Conservation (phyloP, 1,140 invertebrate genomes). For the Xylocopa sonorina region DNA sequence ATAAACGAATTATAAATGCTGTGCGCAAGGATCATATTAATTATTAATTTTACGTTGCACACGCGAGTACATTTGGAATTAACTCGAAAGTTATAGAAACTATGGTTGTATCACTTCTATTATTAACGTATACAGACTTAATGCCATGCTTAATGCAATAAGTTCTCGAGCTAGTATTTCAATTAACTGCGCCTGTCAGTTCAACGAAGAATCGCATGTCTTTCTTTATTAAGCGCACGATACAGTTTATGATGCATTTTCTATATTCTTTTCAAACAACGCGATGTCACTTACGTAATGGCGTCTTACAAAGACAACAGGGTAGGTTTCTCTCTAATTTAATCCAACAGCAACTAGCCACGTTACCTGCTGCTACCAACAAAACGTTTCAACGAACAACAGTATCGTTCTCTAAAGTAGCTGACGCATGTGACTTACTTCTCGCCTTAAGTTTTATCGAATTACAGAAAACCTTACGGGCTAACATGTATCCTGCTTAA, state of each 20-base stretch:
- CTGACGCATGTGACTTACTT: conserved; percentile 45
- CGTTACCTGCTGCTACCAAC: conserved; percentile 7
- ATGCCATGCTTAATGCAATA: not conserved
- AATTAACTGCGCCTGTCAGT: not conserved
- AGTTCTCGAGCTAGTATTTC: not conserved
- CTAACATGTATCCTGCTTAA: not conserved
- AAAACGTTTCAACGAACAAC: conserved; percentile 20
- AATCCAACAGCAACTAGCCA: conserved; percentile 35
- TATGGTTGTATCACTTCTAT: not conserved
- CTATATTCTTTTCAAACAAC: conserved; percentile 2
- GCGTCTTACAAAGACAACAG: conserved; percentile 28
- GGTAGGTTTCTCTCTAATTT: conserved; percentile 47
- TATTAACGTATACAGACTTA: not conserved
- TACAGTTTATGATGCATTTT: not conserved
- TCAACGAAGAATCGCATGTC: not conserved
- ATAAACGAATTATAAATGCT: too few species aligned
- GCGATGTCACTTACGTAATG: conserved; percentile 25
- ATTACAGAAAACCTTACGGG: conserved; percentile 36
- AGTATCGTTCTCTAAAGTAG: conserved; percentile 27
- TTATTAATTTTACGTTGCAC: too few species aligned
- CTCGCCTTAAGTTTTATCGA: conserved; percentile 50
- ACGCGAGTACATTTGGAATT: not conserved
- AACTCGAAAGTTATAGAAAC: not conserved
- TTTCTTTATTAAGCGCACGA: not conserved
- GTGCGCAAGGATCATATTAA: too few species aligned